These are phyloP conservation scores for Manacus vitellinus DNA, from an alignment of 2,113 vertebrate genomes.

Conservation along the genomic window DNA sequence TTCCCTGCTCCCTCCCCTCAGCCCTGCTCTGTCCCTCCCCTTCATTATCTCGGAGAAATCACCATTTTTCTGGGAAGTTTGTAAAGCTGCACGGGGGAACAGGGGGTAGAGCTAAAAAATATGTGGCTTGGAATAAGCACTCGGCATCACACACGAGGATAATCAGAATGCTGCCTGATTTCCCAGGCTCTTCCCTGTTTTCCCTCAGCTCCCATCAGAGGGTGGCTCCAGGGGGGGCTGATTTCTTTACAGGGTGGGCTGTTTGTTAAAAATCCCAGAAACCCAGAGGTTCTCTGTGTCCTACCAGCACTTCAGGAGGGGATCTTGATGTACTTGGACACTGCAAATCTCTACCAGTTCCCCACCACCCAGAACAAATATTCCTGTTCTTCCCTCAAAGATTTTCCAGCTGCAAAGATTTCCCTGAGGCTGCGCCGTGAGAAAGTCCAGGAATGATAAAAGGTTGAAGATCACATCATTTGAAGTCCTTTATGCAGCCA, in stretches of 20 bases:
- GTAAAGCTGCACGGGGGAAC: background rate
- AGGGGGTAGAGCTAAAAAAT: background rate
- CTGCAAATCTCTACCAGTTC: background rate
- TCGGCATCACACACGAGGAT: background rate
- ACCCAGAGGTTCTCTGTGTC: background rate
- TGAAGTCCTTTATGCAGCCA: background rate
- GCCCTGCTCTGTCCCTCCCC: constrained; percentile 4
- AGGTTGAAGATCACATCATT: background rate
- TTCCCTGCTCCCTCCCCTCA: constrained; percentile 19
- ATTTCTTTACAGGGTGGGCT: background rate
- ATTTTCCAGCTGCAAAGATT: background rate
- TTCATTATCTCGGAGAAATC: constrained; percentile 4
- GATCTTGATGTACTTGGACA: background rate
- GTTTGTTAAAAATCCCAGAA: background rate
- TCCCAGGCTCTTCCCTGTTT: background rate
- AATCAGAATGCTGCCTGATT: background rate
- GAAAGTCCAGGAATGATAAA: background rate
- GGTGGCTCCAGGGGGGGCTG: background rate
- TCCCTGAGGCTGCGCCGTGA: background rate
- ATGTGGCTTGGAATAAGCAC: background rate
- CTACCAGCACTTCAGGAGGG: background rate
- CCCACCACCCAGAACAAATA: background rate
- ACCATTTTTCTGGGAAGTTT: constrained; percentile 18
- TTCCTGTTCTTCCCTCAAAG: background rate
- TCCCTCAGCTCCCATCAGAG: background rate